Base-by-base conservation (phyloP, 2,797 vertebrate species). In the Myoxocephalus aenaeus region DNA sequence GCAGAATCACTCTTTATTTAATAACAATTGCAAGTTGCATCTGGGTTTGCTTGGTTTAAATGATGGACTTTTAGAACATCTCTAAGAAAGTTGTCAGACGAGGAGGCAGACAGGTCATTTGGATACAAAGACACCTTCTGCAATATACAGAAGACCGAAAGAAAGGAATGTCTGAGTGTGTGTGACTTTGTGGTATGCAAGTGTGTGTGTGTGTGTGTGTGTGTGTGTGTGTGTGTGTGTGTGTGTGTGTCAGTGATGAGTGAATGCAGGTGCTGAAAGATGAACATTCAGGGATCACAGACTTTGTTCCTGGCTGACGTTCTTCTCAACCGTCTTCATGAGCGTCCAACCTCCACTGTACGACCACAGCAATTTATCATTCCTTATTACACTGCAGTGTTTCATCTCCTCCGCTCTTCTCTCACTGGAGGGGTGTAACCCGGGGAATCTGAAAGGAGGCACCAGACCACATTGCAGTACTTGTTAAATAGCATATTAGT, bases 51-150 rank as follows among this genome's bases (percentile, higher is more conserved):
- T 3, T 29, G 54, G 27, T 56, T 32, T 42, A n/a, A n/a, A 42
- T 20, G 36, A 65, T 25, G 9, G 9, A 38, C n/a, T 59, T 66
- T 70, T 51, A 44, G 59, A 56, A 18, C 18, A 27, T 38, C 3
- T 73, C 3, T 29, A 27, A 22, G 40, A 50, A 44, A 63, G 20
- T 22, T 36, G 32, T 62, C 44, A 65, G 32, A 12, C 14, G 3
- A 79, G 40, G 64, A 79, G 80, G 68, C 71, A 89, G 89, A 89
- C 84, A 84, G 92, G 91, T 91, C 86, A 93, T 85, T 85, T 87
- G 80, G 25, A 77, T 67, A 44, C 18, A 75, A 62, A 70, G 44
- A 42, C 65, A 40, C 20, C 77, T 76, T 63, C 85, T 81, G 64
- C 56, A 59, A 25, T 66, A 44, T 48, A 70, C 27, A 81, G 50